phyloP scores from a whole-genome alignment of 2,888 invertebrate genomes.

The Marasmarcha lunaedactyla region DNA sequence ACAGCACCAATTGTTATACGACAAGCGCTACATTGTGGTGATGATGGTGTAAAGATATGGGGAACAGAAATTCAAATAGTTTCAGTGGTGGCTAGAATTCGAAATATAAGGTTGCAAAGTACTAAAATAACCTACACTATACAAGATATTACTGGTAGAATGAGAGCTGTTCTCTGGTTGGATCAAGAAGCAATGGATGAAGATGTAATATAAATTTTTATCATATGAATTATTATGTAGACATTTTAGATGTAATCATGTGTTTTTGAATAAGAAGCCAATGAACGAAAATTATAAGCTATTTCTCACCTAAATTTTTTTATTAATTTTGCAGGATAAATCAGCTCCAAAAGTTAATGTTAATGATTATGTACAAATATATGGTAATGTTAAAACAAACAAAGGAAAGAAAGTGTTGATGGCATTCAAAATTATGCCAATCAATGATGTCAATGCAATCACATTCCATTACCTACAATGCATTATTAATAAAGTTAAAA shows the following conservation, averaged over 20 bases:
- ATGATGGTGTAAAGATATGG: constrained; percentile 64
- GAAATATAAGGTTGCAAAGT: constrained; percentile 56
- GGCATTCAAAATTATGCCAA: constrained; percentile 58
- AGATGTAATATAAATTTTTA: constrained; percentile 36
- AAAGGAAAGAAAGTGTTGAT: constrained; percentile 60
- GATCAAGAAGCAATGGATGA: constrained; percentile 62
- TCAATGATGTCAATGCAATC: constrained; percentile 58
- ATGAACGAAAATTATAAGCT: too few relatives aligned
- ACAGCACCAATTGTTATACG: constrained; percentile 61
- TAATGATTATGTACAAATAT: constrained; percentile 59
- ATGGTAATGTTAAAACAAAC: constrained; percentile 60
- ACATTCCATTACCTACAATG: constrained; percentile 64
- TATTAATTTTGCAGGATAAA: constrained; percentile 44
- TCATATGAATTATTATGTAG: constrained; percentile 8
- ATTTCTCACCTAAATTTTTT: background rate
- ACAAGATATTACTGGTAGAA: constrained; percentile 62
- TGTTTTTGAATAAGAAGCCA: too few relatives aligned
- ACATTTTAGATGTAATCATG: too few relatives aligned
- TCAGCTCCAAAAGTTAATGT: constrained; percentile 57
- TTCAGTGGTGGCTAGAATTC: constrained; percentile 46
- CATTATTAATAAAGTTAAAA: constrained; percentile 58
- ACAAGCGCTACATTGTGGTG: constrained; percentile 56
- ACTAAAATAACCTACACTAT: constrained; percentile 63
- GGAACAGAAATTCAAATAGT: constrained; percentile 62
- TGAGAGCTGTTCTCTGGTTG: constrained; percentile 60